These are phyloP conservation scores for Argopecten irradians DNA, from an alignment of 1,140 invertebrate species.

Conservation along the genomic window DNA sequence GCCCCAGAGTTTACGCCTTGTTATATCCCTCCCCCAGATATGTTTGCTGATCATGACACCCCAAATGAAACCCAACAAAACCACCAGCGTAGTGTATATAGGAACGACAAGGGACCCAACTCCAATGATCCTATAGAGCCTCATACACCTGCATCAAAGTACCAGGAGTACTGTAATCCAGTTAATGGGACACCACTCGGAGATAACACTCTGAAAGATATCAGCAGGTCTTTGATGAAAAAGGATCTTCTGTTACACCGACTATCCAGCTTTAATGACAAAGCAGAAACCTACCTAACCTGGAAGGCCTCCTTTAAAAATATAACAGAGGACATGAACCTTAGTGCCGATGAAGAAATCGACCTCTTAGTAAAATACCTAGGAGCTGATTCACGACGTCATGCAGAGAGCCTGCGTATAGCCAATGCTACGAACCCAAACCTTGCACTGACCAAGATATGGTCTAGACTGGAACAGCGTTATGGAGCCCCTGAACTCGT, in stretches of 20 bases:
- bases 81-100: background rate
- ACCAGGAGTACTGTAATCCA: background rate
- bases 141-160: background rate
- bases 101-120: background rate
- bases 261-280: slow-evolving; percentile 2
- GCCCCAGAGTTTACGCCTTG: background rate
- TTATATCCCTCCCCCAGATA: background rate
- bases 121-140: background rate
- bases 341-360: slow-evolving; percentile 32
- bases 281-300: slow-evolving; percentile 14
- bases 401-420: slow-evolving; percentile 38
- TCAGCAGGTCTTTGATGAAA: background rate
- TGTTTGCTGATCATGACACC: background rate
- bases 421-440: slow-evolving; percentile 37
- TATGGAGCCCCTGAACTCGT: slow-evolving; percentile 51
- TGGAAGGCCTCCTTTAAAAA: slow-evolving; percentile 34
- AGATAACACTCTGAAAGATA: background rate
- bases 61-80: background rate
- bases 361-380: slow-evolving; percentile 48
- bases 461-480: slow-evolving; percentile 48
- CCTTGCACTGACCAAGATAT: slow-evolving; percentile 33
- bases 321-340: background rate
- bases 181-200: background rate
- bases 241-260: background rate
- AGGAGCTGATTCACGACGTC: slow-evolving; percentile 29